A percentile compares a stretch with the other conserved stretches of the same genome.
Conservation (phyloP, 2,113 vertebrate genomes). For the Glaucidium brasilianum region DNA sequence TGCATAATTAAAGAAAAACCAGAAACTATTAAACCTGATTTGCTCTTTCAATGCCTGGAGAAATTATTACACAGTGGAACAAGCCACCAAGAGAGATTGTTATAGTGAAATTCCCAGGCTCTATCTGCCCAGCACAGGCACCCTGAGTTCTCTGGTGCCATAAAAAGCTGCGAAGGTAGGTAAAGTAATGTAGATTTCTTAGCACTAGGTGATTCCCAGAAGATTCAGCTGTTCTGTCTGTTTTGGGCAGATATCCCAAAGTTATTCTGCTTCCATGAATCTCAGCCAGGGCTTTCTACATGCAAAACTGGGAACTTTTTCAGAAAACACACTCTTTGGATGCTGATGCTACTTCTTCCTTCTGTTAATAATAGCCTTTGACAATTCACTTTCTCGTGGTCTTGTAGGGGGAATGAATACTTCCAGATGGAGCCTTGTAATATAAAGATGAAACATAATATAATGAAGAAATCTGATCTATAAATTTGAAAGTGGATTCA, state of each 20-base stretch:
- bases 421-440: neutral
- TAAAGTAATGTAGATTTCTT: neutral
- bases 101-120: neutral
- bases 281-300: conserved; percentile 2
- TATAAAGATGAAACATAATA: neutral
- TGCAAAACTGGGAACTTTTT: conserved; percentile 13
- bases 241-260: conserved; percentile 18
- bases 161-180: neutral
- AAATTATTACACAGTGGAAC: neutral
- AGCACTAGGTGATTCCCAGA: conserved; percentile 4
- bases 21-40: neutral
- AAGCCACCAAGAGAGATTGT: neutral
- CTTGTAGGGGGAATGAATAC: neutral
- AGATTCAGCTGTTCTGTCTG: neutral
- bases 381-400: neutral
- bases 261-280: neutral
- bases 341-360: neutral
- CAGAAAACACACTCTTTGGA: neutral
- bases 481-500: neutral
- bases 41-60: neutral
- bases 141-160: neutral
- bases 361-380: neutral
- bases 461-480: neutral
- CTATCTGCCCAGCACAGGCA: neutral
- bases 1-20: neutral